These are phyloP conservation scores for Tragelaphus scriptus DNA, from an alignment of 2,113 vertebrate species.

Conservation along the genomic window DNA sequence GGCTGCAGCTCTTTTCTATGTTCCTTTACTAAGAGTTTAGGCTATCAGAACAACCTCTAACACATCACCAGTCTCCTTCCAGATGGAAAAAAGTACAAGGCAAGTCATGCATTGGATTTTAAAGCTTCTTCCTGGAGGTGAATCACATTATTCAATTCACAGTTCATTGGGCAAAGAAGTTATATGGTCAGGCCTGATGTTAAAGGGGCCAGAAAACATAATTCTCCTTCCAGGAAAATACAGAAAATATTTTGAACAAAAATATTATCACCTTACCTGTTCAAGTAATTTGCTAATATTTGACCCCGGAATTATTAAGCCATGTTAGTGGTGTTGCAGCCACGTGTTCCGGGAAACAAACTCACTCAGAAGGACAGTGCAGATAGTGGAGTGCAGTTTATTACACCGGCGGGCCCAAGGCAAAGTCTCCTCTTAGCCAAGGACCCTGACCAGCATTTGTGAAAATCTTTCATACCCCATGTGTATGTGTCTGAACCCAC, in stretches of 20 bases:
- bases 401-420: no score
- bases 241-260: slow-evolving; percentile 39
- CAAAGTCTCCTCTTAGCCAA: no score
- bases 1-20: neutral
- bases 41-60: neutral
- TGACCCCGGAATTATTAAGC: slow-evolving; percentile 2
- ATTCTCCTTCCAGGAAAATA: neutral
- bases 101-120: neutral
- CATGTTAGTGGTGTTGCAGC: neutral
- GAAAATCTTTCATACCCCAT: no score
- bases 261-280: neutral
- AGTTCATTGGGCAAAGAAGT: slow-evolving; percentile 46
- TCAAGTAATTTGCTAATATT: slow-evolving; percentile 11
- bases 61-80: neutral
- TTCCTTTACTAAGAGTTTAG: neutral
- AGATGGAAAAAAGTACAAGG: neutral
- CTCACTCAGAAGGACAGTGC: no score
- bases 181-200: neutral
- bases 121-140: slow-evolving; percentile 10
- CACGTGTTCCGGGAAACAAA: no score
- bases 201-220: slow-evolving; percentile 23
- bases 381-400: no score
- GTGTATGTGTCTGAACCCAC: no score
- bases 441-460: no score
- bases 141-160: slow-evolving; percentile 44